Evolutionary conservation across 2,888 invertebrate species (phyloP).

Genomic region (Lycocerus yunnanus): DNA sequence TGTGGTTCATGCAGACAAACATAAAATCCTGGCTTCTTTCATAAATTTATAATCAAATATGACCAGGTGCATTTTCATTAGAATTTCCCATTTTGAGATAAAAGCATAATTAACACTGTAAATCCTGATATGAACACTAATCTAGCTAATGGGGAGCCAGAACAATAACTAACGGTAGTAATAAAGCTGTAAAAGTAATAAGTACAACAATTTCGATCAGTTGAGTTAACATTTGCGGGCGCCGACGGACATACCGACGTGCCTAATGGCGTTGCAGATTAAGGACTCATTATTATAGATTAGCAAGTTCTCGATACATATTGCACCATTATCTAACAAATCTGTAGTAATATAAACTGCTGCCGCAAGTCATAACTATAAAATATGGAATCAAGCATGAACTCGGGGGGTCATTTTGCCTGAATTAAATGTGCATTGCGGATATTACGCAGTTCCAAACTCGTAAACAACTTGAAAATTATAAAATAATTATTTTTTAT

Average conservation of each 20-base stretch:
- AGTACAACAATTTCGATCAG: slow-evolving; percentile 22
- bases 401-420: slow-evolving; percentile 12
- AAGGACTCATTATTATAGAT: slow-evolving; percentile 40
- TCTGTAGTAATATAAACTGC: slow-evolving; percentile 29
- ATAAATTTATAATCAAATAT: slow-evolving; percentile 9
- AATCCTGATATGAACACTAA: slow-evolving; percentile 16
- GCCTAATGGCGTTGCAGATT: slow-evolving; percentile 39
- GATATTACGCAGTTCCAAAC: neutral
- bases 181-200: slow-evolving; percentile 31
- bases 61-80: slow-evolving; percentile 22
- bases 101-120: slow-evolving; percentile 26
- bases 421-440: slow-evolving; percentile 11
- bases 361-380: slow-evolving; percentile 33
- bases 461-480: neutral
- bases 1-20: neutral
- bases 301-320: slow-evolving; percentile 36
- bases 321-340: slow-evolving; percentile 29
- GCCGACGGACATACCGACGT: slow-evolving; percentile 22
- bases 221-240: slow-evolving; percentile 32
- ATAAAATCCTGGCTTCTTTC: neutral
- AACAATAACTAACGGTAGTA: slow-evolving; percentile 17
- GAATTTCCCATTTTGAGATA: slow-evolving; percentile 19
- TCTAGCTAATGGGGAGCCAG: slow-evolving; percentile 13
- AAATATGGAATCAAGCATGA: slow-evolving; percentile 25
- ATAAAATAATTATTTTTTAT: neutral